A percentile compares a stretch with the other conserved stretches of the same genome.
Conservation (phyloP, 2,113 vertebrate genomes). For the Parus major region DNA sequence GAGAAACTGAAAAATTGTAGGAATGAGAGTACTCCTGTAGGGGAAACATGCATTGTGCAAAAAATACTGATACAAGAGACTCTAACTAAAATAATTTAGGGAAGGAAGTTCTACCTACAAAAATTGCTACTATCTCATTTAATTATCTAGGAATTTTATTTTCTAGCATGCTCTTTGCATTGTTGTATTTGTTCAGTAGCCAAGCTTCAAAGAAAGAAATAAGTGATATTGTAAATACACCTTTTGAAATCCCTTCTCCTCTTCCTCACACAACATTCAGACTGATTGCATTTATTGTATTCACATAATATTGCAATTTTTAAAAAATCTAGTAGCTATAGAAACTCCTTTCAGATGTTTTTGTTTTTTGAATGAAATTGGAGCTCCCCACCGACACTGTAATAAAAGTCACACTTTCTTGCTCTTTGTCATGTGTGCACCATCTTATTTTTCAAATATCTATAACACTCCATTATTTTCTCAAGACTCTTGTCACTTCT, state of each 20-base stretch:
- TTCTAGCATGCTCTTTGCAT: not conserved
- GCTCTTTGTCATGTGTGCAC: not conserved
- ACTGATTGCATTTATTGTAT: not conserved
- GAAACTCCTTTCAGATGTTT: not conserved
- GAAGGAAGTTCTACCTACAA: not conserved
- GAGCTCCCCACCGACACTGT: not conserved
- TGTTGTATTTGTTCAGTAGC: not conserved
- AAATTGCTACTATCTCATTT: not conserved
- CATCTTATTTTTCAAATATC: not conserved
- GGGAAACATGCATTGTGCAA: not conserved
- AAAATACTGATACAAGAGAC: not conserved
- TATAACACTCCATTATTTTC: not conserved
- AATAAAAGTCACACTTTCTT: not conserved
- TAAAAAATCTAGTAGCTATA: not conserved
- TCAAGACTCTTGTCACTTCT: not conserved
- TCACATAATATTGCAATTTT: not conserved
- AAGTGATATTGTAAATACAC: not conserved
- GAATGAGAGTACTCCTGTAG: not conserved
- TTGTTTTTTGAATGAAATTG: not conserved
- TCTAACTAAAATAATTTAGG: not conserved
- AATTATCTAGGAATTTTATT: not conserved
- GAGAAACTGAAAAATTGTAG: not conserved
- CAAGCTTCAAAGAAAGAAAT: not conserved
- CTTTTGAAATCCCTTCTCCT: not conserved
- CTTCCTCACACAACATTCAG: not conserved